Percentiles rank a stretch among this genome's conserved stretches.
Evolutionary conservation across 2,797 vertebrate genomes (phyloP).

Genomic region (Typhlichthys eigenmanni): DNA sequence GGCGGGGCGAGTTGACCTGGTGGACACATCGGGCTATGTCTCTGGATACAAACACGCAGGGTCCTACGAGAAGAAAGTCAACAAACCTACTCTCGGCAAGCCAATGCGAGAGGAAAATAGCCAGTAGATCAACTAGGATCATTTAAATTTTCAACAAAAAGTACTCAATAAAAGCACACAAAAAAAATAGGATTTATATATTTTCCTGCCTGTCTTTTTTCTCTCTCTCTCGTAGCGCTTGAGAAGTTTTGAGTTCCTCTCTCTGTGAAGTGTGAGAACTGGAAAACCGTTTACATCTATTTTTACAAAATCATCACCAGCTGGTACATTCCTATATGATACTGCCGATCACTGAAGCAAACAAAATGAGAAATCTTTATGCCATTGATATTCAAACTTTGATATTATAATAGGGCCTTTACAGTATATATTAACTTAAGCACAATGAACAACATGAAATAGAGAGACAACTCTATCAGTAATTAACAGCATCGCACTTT

Average conservation of each 20-base stretch:
- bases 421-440: constrained; percentile 46
- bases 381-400: constrained; percentile 50
- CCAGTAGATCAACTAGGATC: constrained; percentile 61
- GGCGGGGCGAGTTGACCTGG: constrained; percentile 90
- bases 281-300: constrained; percentile 83
- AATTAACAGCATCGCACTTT: constrained; percentile 61
- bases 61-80: constrained; percentile 92
- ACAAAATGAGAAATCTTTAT: constrained; percentile 49
- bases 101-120: constrained; percentile 68
- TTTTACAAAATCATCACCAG: constrained; percentile 76
- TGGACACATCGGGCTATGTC: constrained; percentile 92
- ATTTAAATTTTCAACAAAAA: constrained; percentile 63
- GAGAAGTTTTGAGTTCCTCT: constrained; percentile 64
- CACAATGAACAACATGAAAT: constrained; percentile 59
- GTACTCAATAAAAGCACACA: constrained; percentile 37
- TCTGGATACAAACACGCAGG: constrained; percentile 94
- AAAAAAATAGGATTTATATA: constrained; percentile 68
- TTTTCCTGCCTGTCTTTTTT: constrained; percentile 60
- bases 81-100: constrained; percentile 64
- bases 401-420: constrained; percentile 52
- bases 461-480: constrained; percentile 25
- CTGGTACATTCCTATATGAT: constrained; percentile 80
- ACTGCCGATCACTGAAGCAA: constrained; percentile 70
- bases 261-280: constrained; percentile 77
- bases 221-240: constrained; percentile 30